phyloP scores from a whole-genome alignment of 37 sponge, comb jelly and placozoan species.

The Chondrilla cf. caribensis region DNA sequence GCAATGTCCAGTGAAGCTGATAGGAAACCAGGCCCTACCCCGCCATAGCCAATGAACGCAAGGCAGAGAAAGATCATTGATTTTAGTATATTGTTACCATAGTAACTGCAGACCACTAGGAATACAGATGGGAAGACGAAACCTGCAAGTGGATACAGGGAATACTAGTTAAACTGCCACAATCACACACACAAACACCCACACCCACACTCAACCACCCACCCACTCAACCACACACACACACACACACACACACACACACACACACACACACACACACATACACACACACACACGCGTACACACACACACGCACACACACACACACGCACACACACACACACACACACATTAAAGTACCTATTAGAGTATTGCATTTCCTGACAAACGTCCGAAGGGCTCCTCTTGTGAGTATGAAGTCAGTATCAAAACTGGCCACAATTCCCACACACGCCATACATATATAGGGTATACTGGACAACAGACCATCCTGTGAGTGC shows the following conservation, averaged over 20 bases:
- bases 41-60: slow-evolving; percentile 48
- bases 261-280: slow-evolving; percentile 7
- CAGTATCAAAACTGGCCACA: too few relatives aligned
- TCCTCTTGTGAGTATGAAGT: too few relatives aligned
- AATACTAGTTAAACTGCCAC: too few relatives aligned
- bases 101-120: slow-evolving; percentile 70
- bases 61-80: slow-evolving; percentile 58
- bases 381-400: too few relatives aligned
- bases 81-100: slow-evolving; percentile 33
- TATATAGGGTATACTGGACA: too few relatives aligned
- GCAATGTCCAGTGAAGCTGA: slow-evolving; percentile 85
- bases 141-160: slow-evolving; percentile 53
- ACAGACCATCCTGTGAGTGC: too few relatives aligned
- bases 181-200: too few relatives aligned
- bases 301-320: background rate
- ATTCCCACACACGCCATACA: too few relatives aligned
- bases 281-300: background rate
- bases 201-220: too few relatives aligned
- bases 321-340: slow-evolving; percentile 13
- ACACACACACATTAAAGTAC: too few relatives aligned
- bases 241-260: background rate
- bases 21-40: slow-evolving; percentile 56
- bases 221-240: background rate
- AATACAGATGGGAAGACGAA: slow-evolving; percentile 43
- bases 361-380: too few relatives aligned